Conservation (phyloP, 2,797 vertebrate genomes). For the Lateolabrax maculatus region DNA sequence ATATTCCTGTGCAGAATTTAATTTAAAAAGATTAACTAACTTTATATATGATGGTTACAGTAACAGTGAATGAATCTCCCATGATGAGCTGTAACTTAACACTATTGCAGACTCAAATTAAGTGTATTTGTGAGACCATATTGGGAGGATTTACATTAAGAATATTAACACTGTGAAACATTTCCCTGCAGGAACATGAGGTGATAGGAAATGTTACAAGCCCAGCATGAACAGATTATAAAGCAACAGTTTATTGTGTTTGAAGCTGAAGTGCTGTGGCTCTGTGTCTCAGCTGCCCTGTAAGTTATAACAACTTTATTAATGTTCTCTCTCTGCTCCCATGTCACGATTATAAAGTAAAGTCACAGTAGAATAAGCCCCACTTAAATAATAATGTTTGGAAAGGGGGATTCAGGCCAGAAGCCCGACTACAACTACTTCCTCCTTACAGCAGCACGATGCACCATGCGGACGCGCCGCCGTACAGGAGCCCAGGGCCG, state of each 20-base stretch:
- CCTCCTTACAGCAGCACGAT: constrained; percentile 22
- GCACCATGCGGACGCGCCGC: constrained; percentile 65
- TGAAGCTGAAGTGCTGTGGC: neutral
- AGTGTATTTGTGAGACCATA: neutral
- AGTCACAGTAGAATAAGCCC: neutral
- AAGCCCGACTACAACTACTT: constrained; percentile 13
- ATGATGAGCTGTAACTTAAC: neutral
- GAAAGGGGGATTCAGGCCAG: neutral
- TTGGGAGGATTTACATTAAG: neutral
- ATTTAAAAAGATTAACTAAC: neutral
- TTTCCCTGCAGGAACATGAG: neutral
- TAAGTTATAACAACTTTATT: neutral
- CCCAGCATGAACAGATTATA: neutral
- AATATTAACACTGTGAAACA: too few relatives aligned
- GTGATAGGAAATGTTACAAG: neutral
- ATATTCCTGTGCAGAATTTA: neutral
- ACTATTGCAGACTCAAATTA: too few relatives aligned
- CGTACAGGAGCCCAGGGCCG: constrained; percentile 29
- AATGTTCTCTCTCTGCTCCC: neutral
- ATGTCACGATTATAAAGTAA: neutral
- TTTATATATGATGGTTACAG: neutral
- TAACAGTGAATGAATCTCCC: neutral
- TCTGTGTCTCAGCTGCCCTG: neutral
- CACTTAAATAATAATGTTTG: neutral
- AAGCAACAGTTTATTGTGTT: neutral